phyloP scores from a whole-genome alignment of 2,113 vertebrate species.

The Poecile atricapillus region DNA sequence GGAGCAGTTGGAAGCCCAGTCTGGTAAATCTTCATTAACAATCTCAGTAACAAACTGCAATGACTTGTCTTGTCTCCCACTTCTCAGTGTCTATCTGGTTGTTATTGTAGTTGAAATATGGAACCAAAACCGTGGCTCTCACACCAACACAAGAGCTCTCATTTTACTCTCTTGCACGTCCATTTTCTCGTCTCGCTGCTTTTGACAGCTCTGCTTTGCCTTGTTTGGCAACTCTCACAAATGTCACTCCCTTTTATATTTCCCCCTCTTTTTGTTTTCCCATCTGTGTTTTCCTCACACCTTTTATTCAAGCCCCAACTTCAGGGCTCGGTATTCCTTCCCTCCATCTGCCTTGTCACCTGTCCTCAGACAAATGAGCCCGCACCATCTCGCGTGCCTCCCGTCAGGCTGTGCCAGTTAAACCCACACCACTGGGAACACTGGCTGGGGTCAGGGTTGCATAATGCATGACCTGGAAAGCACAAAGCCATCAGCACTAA shows the following conservation, averaged over 20 bases:
- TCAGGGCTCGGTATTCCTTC: neutral
- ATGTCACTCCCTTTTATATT: neutral
- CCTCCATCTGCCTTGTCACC: neutral
- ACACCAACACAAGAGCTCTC: neutral
- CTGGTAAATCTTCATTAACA: neutral
- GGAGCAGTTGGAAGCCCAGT: neutral
- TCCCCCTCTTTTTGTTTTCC: neutral
- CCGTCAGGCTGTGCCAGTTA: neutral
- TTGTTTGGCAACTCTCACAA: neutral
- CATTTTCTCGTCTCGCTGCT: neutral
- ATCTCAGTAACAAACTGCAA: neutral
- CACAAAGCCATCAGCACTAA: neutral
- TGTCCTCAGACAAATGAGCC: neutral
- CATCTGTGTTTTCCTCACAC: constrained; percentile 15
- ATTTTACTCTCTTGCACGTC: neutral
- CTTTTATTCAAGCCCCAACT: neutral
- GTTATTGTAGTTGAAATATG: neutral
- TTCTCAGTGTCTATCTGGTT: neutral
- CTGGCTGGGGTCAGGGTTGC: neutral
- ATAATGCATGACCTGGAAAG: neutral
- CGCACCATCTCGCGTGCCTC: rapidly evolving
- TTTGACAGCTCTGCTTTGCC: neutral
- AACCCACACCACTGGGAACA: neutral
- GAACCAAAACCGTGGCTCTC: neutral
- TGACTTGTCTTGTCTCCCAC: neutral